Base-by-base conservation (phyloP, 2,888 invertebrate species). In the Drosophila formosana region DNA sequence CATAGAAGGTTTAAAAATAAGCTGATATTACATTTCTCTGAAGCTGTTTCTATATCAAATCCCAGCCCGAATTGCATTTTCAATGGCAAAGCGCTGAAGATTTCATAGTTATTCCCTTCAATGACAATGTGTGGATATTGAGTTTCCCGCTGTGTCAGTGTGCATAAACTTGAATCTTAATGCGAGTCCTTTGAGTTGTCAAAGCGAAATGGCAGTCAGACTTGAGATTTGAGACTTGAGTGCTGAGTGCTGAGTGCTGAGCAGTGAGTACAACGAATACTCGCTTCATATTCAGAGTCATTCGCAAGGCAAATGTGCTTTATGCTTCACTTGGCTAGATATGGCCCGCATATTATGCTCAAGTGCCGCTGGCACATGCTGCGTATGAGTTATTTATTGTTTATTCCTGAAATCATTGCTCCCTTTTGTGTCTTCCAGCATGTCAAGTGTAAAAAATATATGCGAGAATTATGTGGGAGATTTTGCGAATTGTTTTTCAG, bases 371-470 rank as follows among this genome's bases (percentile, higher is more conserved):
- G 79, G 72, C 58, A 55, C 47, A 72, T 53, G 63, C 66, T 78
- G 80, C 66, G 62, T 50, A 80, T 80, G 70, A 70, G 77, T 72
- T 72, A 78, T 78, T 66, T 75, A 69, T 25, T 57, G 34, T 47
- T 57, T 57, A 23, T 37, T 49, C 26, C 34, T 9, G 11, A 25
- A 56, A 53, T 43, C 9, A 39, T 41, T 41, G 9, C 53, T 28
- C n/a, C 7, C 41, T 28, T 39, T 39, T 39, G 26, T 53, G 26
- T 41, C 37, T 25, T 34, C 8, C 6, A 6, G 25, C 25, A 37
- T 25, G 32, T 25, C 37, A 8, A 39, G 23, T 8, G 43, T 45
- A 9, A 32, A 55, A 18, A 28, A 28, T 28, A 32, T 37, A 4
- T n/a, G 37, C 5, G 3, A 18, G 18, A 18, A 9, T 32, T 50